Conservation (phyloP, 2,797 vertebrate species). For the Diceros bicornis region DNA sequence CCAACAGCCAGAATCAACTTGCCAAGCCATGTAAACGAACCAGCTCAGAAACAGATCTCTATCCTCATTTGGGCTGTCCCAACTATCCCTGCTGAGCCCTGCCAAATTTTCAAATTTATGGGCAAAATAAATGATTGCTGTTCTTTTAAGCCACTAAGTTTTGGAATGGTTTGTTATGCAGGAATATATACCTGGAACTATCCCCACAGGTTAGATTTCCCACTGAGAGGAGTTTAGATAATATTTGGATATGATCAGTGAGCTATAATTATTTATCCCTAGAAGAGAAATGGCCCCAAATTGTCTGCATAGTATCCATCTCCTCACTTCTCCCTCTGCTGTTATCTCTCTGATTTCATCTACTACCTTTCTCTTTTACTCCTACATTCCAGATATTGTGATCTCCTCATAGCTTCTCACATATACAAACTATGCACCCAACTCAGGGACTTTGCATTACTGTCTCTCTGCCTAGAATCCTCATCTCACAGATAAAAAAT, state of each 20-base stretch:
- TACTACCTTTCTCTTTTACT: neutral
- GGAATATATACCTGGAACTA: neutral
- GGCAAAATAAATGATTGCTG: neutral
- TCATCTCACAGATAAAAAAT: neutral
- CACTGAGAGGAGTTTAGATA: neutral
- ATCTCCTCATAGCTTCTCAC: neutral
- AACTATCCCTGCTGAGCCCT: neutral
- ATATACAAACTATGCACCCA: neutral
- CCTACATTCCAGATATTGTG: neutral
- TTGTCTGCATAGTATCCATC: neutral
- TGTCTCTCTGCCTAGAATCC: neutral
- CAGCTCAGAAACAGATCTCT: neutral
- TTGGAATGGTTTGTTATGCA: neutral
- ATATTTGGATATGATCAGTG: neutral
- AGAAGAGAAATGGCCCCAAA: neutral
- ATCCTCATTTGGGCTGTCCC: neutral
- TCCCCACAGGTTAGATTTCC: neutral
- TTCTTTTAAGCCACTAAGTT: neutral
- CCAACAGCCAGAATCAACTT: neutral
- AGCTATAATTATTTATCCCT: neutral
- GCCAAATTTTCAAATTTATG: neutral
- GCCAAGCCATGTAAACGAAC: slow-evolving; percentile 1
- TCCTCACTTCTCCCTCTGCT: neutral
- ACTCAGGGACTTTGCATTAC: neutral
- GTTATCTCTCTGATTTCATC: neutral